Percentiles rank a stretch among this genome's conserved stretches.
Evolutionary conservation across 2,888 invertebrate species (phyloP).

Genomic region (Amphipyra berbera): DNA sequence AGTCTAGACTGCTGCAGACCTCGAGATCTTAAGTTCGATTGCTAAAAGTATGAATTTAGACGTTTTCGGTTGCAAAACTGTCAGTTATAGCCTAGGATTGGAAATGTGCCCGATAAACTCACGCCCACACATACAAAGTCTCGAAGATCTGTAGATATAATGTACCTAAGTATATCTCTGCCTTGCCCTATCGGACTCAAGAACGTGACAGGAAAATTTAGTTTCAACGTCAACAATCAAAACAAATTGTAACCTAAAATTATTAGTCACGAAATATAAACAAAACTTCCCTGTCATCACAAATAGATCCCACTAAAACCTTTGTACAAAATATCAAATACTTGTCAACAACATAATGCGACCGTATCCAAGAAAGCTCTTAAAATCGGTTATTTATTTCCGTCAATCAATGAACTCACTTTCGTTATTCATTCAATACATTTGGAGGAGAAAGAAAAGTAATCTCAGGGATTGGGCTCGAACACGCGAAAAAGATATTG

Average conservation of each 20-base stretch:
- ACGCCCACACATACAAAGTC: constrained; percentile 12
- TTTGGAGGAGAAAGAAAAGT: constrained; percentile 74
- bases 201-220: constrained; percentile 25
- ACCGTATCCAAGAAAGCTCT: constrained; percentile 48
- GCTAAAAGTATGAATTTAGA: constrained; percentile 1
- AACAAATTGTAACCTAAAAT: not conserved
- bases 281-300: not conserved
- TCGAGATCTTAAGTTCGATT: constrained; percentile 6
- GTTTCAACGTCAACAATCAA: not conserved
- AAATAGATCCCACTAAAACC: constrained; percentile 12
- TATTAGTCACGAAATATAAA: not conserved
- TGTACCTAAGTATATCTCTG: not conserved
- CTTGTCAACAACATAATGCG: constrained; percentile 25
- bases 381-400: constrained; percentile 71
- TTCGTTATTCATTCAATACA: constrained; percentile 77
- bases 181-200: not conserved
- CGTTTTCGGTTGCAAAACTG: constrained; percentile 4
- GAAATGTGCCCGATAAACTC: constrained; percentile 27
- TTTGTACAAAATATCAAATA: constrained; percentile 29
- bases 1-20: constrained; percentile 1
- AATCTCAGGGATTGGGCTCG: constrained; percentile 77
- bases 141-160: constrained; percentile 7
- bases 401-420: constrained; percentile 75
- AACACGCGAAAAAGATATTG: constrained; percentile 83
- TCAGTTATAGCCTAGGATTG: constrained; percentile 4